These are phyloP conservation scores for Hetaerina americana DNA, from an alignment of 1,140 invertebrate species.

Conservation along the genomic window DNA sequence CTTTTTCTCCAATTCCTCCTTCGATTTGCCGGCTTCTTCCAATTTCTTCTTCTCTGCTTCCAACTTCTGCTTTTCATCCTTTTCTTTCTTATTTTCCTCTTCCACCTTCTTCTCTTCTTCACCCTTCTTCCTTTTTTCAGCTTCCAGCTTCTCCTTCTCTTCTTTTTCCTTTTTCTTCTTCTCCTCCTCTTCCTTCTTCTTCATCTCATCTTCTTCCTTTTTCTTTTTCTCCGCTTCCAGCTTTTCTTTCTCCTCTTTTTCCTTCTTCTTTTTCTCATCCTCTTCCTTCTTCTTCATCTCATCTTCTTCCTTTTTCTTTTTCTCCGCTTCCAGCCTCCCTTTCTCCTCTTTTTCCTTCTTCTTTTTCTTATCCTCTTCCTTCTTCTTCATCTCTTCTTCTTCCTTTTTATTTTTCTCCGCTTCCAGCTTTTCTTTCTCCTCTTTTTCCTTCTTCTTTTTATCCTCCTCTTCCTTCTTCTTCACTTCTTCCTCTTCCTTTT, in stretches of 20 bases:
- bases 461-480: slow-evolving; percentile 10
- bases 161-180: slow-evolving; percentile 23
- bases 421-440: slow-evolving; percentile 13
- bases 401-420: slow-evolving; percentile 16
- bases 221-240: slow-evolving; percentile 18
- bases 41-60: slow-evolving; percentile 12
- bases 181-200: slow-evolving; percentile 21
- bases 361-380: slow-evolving; percentile 10
- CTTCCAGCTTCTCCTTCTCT: slow-evolving; percentile 9
- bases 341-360: slow-evolving; percentile 11
- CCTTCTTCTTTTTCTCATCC: slow-evolving; percentile 4
- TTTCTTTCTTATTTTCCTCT: slow-evolving; percentile 15
- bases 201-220: slow-evolving; percentile 19
- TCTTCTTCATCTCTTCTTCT: slow-evolving; percentile 10
- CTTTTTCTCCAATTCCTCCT: slow-evolving; percentile 12
- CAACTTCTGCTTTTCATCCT: slow-evolving; percentile 15
- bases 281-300: slow-evolving; percentile 12
- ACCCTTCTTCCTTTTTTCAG: slow-evolving; percentile 8
- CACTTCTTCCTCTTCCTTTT: slow-evolving; percentile 16
- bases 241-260: slow-evolving; percentile 15
- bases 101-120: slow-evolving; percentile 9
- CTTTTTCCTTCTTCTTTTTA: slow-evolving; percentile 11
- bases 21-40: slow-evolving; percentile 9
- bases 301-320: slow-evolving; percentile 11
- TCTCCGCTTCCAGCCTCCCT: neutral